Conservation (phyloP, 2,888 invertebrate species). For the Rhorus exstirpatorius region DNA sequence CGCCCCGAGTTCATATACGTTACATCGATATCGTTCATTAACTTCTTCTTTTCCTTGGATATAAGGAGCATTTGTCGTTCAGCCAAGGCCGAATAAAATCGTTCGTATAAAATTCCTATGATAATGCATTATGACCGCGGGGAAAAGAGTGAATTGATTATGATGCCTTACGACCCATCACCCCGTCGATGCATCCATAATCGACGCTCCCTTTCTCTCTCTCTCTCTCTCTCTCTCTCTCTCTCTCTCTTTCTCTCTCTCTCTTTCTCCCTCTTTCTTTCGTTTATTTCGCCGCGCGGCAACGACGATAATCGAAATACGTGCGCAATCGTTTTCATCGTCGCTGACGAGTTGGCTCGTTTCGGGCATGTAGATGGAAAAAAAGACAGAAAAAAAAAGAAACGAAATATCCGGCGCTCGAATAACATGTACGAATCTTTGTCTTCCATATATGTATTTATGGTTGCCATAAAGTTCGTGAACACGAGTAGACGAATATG, state of each 20-base stretch:
- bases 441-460: constrained; percentile 3
- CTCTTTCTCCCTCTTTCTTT: neutral
- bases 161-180: constrained; percentile 57
- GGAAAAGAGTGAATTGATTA: constrained; percentile 56
- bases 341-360: constrained; percentile 55
- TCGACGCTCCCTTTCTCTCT: constrained; percentile 16
- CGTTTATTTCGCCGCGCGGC: too few species aligned
- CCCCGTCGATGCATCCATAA: constrained; percentile 58
- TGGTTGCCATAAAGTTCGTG: constrained; percentile 35
- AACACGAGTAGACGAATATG: constrained; percentile 31
- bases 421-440: constrained; percentile 14
- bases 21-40: constrained; percentile 3
- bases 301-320: constrained; percentile 51
- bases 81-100: constrained; percentile 9
- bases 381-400: neutral
- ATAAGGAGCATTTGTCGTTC: constrained; percentile 11
- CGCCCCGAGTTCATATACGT: too few species aligned
- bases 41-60: constrained; percentile 6
- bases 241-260: neutral
- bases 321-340: constrained; percentile 56
- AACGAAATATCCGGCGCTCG: constrained; percentile 1
- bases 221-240: neutral
- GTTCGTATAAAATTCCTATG: constrained; percentile 48
- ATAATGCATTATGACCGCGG: constrained; percentile 28
- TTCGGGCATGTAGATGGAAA: constrained; percentile 4